phyloP scores from a whole-genome alignment of 2,113 vertebrate genomes.

The Myrmecobius fasciatus region DNA sequence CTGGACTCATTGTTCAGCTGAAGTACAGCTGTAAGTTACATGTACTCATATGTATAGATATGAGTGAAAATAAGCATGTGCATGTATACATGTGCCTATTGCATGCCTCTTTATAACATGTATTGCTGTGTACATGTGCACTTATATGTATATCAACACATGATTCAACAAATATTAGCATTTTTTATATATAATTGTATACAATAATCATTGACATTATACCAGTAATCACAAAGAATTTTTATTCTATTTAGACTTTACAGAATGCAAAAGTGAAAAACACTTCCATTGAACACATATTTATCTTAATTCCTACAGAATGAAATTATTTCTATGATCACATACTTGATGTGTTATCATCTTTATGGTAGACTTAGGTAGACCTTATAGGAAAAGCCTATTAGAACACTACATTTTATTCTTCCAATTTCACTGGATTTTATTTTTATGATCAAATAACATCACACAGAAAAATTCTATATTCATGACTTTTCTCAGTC shows the following conservation, averaged over 20 bases:
- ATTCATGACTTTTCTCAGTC: background rate
- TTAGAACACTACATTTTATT: background rate
- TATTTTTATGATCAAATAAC: background rate
- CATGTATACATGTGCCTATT: background rate
- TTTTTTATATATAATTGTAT: too few species aligned
- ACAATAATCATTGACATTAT: background rate
- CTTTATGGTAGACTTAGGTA: background rate
- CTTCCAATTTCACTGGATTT: background rate
- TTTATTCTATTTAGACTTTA: background rate
- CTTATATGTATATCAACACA: background rate
- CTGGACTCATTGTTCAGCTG: background rate
- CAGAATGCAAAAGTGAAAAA: background rate
- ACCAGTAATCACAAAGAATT: background rate
- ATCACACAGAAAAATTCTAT: background rate
- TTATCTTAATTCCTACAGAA: background rate
- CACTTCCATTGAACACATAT: background rate
- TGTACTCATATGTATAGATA: background rate
- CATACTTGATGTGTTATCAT: background rate
- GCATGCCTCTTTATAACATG: background rate
- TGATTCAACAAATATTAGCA: background rate
- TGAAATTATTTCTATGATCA: background rate
- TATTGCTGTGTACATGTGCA: background rate
- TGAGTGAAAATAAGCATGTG: background rate
- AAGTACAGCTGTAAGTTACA: background rate
- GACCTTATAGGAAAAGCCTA: background rate